Evolutionary conservation across 1,140 invertebrate genomes (phyloP).

Genomic region (Medauroidea extradentata): DNA sequence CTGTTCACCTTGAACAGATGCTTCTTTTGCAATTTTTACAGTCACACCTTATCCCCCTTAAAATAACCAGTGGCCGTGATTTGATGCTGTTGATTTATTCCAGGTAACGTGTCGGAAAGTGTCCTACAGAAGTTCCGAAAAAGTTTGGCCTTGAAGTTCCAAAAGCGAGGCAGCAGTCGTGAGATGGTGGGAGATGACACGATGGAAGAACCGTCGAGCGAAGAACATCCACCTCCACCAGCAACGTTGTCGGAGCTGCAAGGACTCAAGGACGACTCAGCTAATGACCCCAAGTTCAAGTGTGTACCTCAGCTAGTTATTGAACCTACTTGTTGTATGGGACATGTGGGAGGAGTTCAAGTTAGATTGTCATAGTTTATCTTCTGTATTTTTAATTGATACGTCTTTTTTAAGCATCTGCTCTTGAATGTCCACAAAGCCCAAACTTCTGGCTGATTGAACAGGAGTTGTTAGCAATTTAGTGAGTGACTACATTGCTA

Average conservation of each 20-base stretch:
- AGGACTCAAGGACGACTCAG: slow-evolving; percentile 44
- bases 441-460: not conserved
- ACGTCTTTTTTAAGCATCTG: too few species aligned
- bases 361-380: not conserved
- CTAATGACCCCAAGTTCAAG: slow-evolving; percentile 44
- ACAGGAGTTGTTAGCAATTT: not conserved
- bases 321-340: not conserved
- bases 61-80: too few species aligned
- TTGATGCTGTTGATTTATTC: not conserved
- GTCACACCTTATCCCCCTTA: too few species aligned
- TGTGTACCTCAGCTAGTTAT: slow-evolving; percentile 19
- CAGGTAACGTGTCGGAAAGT: slow-evolving; percentile 30
- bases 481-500: not conserved
- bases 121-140: slow-evolving; percentile 66
- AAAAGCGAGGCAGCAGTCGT: slow-evolving; percentile 46
- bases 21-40: too few species aligned
- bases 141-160: slow-evolving; percentile 59
- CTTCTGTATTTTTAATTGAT: not conserved
- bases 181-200: slow-evolving; percentile 38
- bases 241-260: slow-evolving; percentile 32
- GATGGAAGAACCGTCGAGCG: slow-evolving; percentile 35
- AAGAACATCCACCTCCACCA: slow-evolving; percentile 24
- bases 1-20: too few species aligned
- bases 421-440: not conserved
- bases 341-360: not conserved